These are phyloP conservation scores for Caenorhabditis wallacei DNA, from an alignment of 2,888 invertebrate genomes.

Conservation along the genomic window DNA sequence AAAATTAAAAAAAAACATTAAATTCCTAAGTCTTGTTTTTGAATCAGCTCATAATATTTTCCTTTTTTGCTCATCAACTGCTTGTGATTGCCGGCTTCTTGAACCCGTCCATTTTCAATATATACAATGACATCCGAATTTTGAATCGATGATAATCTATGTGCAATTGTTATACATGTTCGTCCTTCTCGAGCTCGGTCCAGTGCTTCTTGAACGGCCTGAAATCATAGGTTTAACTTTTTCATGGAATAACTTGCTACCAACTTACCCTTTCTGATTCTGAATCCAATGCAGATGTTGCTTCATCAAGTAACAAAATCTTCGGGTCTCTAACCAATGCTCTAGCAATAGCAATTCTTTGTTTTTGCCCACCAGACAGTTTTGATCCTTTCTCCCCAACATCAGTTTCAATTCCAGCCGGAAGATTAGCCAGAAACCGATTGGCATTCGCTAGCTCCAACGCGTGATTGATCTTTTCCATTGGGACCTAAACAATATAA, in stretches of 20 bases:
- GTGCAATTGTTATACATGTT: constrained; percentile 79
- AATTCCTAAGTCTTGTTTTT: constrained; percentile 69
- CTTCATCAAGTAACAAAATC: constrained; percentile 86
- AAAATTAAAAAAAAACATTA: background rate
- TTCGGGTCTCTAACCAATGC: constrained; percentile 83
- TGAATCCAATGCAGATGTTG: constrained; percentile 86
- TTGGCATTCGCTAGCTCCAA: constrained; percentile 73
- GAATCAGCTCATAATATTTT: constrained; percentile 71
- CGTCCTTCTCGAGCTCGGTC: constrained; percentile 77
- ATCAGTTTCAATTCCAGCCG: constrained; percentile 76
- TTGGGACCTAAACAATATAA: constrained; percentile 63
- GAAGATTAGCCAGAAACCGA: constrained; percentile 71
- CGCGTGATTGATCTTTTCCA: constrained; percentile 74
- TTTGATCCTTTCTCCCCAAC: constrained; percentile 88
- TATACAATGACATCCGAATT: constrained; percentile 78
- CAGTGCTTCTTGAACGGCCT: constrained; percentile 80
- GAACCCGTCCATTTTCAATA: constrained; percentile 72
- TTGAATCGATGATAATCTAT: constrained; percentile 78
- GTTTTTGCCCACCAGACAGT: constrained; percentile 92
- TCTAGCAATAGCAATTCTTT: constrained; percentile 90
- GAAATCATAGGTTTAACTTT: background rate
- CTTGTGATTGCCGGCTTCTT: constrained; percentile 76
- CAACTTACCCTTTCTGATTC: constrained; percentile 85
- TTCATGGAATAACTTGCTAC: background rate
- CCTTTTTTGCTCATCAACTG: constrained; percentile 71